Evolutionary conservation across 2,797 vertebrate species (phyloP).

Genomic region (Choloepus didactylus): DNA sequence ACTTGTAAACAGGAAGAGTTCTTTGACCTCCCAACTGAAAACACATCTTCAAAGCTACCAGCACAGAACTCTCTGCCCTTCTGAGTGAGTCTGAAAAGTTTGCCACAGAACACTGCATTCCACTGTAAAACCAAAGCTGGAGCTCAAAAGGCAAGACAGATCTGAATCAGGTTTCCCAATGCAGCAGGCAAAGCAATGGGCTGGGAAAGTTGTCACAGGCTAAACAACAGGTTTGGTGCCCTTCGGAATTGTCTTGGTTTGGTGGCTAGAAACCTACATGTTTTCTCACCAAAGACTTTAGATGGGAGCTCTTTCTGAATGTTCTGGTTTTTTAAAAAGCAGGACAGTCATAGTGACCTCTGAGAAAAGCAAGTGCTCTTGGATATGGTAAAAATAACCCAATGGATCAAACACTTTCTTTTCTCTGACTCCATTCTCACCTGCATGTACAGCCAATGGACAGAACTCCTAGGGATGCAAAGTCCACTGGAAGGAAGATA

Average conservation of each 20-base stretch:
- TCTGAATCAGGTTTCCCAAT: background rate
- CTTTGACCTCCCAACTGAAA: slow-evolving; percentile 50
- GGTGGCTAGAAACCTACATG: background rate
- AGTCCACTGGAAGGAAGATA: background rate
- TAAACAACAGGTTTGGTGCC: background rate
- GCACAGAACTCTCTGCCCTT: background rate
- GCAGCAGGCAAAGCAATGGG: background rate
- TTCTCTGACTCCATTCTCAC: background rate
- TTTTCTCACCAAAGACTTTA: slow-evolving; percentile 33
- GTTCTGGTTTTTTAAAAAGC: slow-evolving; percentile 35
- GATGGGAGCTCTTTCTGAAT: background rate
- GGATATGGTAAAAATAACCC: background rate
- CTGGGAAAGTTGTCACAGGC: slow-evolving; percentile 3
- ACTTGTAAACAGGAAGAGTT: slow-evolving; percentile 65
- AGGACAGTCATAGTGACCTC: background rate
- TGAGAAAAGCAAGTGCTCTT: slow-evolving; percentile 28
- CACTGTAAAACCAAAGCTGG: background rate
- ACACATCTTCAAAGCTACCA: slow-evolving; percentile 12
- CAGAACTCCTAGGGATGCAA: background rate
- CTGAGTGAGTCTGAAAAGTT: background rate
- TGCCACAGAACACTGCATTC: background rate
- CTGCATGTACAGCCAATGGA: background rate
- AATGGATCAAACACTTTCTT: background rate
- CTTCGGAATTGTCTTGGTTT: background rate
- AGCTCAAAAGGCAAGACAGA: background rate